Evolutionary conservation across 2,888 invertebrate species (phyloP).

Genomic region (Adela reaumurella): DNA sequence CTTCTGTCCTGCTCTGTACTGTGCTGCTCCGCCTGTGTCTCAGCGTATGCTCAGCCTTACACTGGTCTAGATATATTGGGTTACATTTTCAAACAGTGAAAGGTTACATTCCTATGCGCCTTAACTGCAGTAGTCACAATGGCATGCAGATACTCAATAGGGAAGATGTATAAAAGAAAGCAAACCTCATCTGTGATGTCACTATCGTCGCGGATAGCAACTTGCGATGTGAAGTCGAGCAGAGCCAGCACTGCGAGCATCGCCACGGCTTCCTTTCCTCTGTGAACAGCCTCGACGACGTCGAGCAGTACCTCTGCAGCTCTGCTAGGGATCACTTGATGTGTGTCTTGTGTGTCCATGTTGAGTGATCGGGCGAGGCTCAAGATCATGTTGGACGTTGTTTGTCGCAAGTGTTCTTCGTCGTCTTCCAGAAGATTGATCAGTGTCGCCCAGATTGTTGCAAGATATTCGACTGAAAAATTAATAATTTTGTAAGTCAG

Average conservation of each 20-base stretch:
- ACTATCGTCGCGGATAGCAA: conserved; percentile 25
- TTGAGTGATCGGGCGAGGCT: conserved; percentile 1
- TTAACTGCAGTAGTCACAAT: too few species aligned
- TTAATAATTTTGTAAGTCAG: too few species aligned
- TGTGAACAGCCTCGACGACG: conserved; percentile 6
- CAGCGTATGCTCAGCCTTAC: too few species aligned
- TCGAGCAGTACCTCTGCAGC: conserved; percentile 14
- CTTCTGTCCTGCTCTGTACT: too few species aligned
- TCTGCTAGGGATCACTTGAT: conserved; percentile 12
- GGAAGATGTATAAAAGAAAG: not conserved
- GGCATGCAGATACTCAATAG: too few species aligned
- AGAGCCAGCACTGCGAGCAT: conserved; percentile 24
- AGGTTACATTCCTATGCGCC: too few species aligned
- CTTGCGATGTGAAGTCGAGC: conserved; percentile 29
- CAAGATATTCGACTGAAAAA: conserved; percentile 24
- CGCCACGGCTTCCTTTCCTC: conserved; percentile 10
- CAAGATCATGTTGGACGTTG: conserved; percentile 14
- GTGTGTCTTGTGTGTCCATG: not conserved
- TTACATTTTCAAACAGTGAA: too few species aligned
- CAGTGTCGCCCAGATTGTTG: conserved; percentile 31
- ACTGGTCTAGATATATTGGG: too few species aligned
- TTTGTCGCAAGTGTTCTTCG: conserved; percentile 31
- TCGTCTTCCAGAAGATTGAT: conserved; percentile 54
- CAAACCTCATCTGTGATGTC: conserved; percentile 29
- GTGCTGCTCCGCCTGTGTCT: too few species aligned